These are phyloP conservation scores for Alloplasta piceator DNA, from an alignment of 2,888 invertebrate species.

Conservation along the genomic window DNA sequence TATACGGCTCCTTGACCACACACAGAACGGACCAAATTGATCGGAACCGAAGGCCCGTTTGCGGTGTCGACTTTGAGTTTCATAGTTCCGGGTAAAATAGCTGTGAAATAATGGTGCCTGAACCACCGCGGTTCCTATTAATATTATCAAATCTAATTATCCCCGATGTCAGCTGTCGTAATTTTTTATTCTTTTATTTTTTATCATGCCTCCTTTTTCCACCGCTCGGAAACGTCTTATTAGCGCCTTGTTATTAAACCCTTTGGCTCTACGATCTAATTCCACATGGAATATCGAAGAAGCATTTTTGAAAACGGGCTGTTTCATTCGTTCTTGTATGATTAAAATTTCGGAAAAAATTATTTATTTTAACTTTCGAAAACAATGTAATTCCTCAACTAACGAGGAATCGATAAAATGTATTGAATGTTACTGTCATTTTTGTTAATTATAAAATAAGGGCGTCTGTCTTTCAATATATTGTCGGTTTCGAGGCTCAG, in stretches of 20 bases:
- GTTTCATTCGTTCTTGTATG: not conserved
- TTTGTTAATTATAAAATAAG: not conserved
- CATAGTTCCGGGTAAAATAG: constrained; percentile 27
- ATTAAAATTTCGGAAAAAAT: not conserved
- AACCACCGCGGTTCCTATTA: constrained; percentile 11
- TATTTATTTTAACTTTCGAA: not conserved
- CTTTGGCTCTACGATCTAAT: constrained; percentile 41
- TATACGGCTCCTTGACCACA: constrained; percentile 40
- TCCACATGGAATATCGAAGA: not conserved
- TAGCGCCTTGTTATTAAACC: constrained; percentile 44
- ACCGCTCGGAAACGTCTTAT: constrained; percentile 44
- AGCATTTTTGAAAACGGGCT: constrained; percentile 16
- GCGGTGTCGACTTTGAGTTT: constrained; percentile 50
- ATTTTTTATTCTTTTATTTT: constrained; percentile 20
- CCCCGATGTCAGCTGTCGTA: constrained; percentile 52
- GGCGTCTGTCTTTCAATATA: no score
- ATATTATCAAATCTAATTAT: constrained; percentile 25
- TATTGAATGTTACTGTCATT: not conserved
- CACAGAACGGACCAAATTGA: constrained; percentile 51
- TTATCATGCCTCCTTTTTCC: not conserved
- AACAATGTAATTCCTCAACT: no score
- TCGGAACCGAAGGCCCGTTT: constrained; percentile 33
- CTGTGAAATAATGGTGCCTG: constrained; percentile 50
- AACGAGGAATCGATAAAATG: no score
- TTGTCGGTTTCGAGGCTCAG: no score